phyloP scores from a whole-genome alignment of 2,797 vertebrate species.

The Pseudomugil gertrudae region DNA sequence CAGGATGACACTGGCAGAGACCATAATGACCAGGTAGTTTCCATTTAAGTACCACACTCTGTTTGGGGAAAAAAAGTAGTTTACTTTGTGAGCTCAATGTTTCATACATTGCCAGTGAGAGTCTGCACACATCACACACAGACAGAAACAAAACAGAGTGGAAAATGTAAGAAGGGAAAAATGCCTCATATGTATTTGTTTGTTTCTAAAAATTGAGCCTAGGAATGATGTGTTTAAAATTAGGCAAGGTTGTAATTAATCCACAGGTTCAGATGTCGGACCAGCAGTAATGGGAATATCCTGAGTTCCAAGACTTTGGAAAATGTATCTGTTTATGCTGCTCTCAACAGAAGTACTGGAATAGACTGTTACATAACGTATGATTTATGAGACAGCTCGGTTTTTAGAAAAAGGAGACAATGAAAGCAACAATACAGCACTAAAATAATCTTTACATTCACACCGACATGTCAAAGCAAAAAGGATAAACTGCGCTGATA shows the following conservation, averaged over 20 bases:
- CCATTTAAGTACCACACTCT: constrained; percentile 97
- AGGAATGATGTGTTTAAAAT: neutral
- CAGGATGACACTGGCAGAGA: constrained; percentile 87
- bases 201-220: neutral
- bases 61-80: constrained; percentile 39
- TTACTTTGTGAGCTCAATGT: constrained; percentile 50
- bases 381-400: constrained; percentile 38
- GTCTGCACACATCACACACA: constrained; percentile 15
- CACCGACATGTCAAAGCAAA: constrained; percentile 2
- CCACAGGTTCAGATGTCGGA: neutral
- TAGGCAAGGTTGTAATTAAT: constrained; percentile 14
- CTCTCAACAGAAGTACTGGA: constrained; percentile 24
- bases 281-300: neutral
- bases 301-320: constrained; percentile 28
- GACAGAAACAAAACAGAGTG: constrained; percentile 9
- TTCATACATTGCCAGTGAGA: constrained; percentile 42
- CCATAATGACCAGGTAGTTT: constrained; percentile 96
- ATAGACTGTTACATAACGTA: constrained; percentile 45
- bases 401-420: constrained; percentile 4
- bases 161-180: constrained; percentile 6
- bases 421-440: constrained; percentile 6
- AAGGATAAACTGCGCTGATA: neutral
- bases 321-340: constrained; percentile 31
- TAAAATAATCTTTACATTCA: constrained; percentile 11
- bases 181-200: neutral